Evolutionary conservation across 2,888 invertebrate species (phyloP), one percentile per base, ranked within the genome.

Genomic region (Aporophyla lueneburgensis): DNA sequence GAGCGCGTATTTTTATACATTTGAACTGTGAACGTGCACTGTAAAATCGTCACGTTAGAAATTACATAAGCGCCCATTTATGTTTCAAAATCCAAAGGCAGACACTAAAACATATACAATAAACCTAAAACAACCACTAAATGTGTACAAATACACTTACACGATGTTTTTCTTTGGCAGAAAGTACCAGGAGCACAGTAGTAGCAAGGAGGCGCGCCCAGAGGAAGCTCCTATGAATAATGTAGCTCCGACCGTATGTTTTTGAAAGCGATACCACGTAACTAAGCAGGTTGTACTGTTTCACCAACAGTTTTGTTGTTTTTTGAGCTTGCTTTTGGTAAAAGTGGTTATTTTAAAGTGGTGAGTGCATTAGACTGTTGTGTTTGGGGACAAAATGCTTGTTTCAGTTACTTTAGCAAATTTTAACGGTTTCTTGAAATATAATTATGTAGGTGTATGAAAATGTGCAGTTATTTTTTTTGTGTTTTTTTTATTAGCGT

Each of bases 161-260:
- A 66, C 49, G 16, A 63, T 74, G 68, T 76, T 76, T 78, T 79
- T 78, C 46, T 82, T 84, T 7, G 49, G 46, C 19, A 67, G 27
- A 67, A 77, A 59, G 56, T 74, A 66, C 72, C 56, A 80, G 81
- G 74, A 59, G 71, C 46, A 65, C 71, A 70, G 46, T 56, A 71
- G 71, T 27, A 72, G 66, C 70, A 21, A 76, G 71, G 56, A 76
- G 76, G 43, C 33, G 66, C 27, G 33, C 62, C 69, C 77, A 62
- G 59, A 78, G 75, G 83, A 74, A 78, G 61, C 68, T 61, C 24
- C 62, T 68, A 84, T 84, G 86, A 84, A 86, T 84, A 84, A 84
- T 84, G 84, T 83, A 84, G n/a, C 71, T 66, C 73, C 72, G 12
- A 71, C 61, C 66, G 79, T 82, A 82, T 83, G 76, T 86, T 85